phyloP scores from a whole-genome alignment of 2,797 vertebrate species.

The Schizopygopsis malacanthus region DNA sequence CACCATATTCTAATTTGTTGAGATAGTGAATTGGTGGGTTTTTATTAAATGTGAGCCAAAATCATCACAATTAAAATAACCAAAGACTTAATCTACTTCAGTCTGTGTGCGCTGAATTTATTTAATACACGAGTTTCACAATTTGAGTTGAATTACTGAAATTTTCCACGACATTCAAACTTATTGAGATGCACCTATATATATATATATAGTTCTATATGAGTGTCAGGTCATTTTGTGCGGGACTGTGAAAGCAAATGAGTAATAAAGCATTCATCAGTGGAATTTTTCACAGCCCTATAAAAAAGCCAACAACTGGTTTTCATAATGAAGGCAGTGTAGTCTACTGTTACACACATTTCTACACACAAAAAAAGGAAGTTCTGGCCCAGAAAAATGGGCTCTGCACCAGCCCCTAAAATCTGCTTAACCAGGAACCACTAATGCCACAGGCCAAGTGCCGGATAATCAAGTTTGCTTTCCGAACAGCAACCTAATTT shows the following conservation, averaged over 20 bases:
- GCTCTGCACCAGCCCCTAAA: constrained; percentile 27
- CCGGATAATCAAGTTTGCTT: not conserved
- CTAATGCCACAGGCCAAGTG: not conserved
- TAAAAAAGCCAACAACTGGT: not conserved
- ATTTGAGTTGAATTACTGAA: too few species aligned
- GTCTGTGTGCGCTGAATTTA: too few species aligned
- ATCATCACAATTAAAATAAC: too few species aligned
- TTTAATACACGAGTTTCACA: too few species aligned
- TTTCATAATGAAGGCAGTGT: constrained; percentile 40
- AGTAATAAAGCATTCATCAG: not conserved
- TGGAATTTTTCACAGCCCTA: not conserved
- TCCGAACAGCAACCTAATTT: constrained; percentile 6
- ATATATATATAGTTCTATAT: not conserved
- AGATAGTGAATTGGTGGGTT: too few species aligned
- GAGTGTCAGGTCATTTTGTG: not conserved
- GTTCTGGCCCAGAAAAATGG: constrained; percentile 21
- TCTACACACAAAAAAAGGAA: constrained; percentile 42
- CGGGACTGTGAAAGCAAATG: not conserved
- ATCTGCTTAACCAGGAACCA: constrained; percentile 17
- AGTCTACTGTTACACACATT: not conserved
- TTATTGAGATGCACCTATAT: too few species aligned
- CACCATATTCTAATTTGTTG: too few species aligned
- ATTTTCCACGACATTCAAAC: too few species aligned
- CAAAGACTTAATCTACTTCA: too few species aligned
- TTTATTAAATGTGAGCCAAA: too few species aligned